These are phyloP conservation scores for Catalaphyllia jardinei DNA, from an alignment of 64 coral and sea anemone species.

Conservation along the genomic window DNA sequence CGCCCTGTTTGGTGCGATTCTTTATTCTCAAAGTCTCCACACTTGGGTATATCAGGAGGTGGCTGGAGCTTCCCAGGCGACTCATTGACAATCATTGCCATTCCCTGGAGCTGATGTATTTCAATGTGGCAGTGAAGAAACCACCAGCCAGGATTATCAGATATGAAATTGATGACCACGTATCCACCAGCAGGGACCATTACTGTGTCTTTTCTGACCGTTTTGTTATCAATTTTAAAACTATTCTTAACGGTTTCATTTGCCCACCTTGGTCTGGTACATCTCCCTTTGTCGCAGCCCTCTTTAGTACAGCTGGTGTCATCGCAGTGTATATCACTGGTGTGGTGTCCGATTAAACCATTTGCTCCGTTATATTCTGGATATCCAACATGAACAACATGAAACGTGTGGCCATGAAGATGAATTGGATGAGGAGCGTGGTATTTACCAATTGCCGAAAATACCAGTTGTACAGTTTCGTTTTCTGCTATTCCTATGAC, in stretches of 20 bases:
- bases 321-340: constrained; percentile 58
- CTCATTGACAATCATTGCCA: constrained; percentile 61
- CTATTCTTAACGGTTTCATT: background rate
- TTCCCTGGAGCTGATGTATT: constrained; percentile 54
- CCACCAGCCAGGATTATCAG: constrained; percentile 74
- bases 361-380: constrained; percentile 34
- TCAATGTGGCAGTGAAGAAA: constrained; percentile 76
- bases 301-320: constrained; percentile 3
- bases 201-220: constrained; percentile 65
- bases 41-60: constrained; percentile 4
- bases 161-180: constrained; percentile 55
- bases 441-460: background rate
- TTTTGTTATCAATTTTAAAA: constrained; percentile 2
- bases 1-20: background rate
- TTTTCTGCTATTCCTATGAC: constrained; percentile 37
- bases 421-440: constrained; percentile 40
- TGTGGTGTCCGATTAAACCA: constrained; percentile 20
- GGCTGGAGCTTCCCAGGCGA: background rate
- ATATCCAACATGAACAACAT: constrained; percentile 61
- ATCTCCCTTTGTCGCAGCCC: background rate
- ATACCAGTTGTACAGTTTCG: constrained; percentile 73
- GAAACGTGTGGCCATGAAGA: constrained; percentile 56
- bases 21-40: constrained; percentile 9
- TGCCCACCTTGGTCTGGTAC: constrained; percentile 47
- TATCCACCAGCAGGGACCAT: constrained; percentile 63